Base-by-base conservation (phyloP, 2,888 invertebrate species). In the Sclerodermus sp. region DNA sequence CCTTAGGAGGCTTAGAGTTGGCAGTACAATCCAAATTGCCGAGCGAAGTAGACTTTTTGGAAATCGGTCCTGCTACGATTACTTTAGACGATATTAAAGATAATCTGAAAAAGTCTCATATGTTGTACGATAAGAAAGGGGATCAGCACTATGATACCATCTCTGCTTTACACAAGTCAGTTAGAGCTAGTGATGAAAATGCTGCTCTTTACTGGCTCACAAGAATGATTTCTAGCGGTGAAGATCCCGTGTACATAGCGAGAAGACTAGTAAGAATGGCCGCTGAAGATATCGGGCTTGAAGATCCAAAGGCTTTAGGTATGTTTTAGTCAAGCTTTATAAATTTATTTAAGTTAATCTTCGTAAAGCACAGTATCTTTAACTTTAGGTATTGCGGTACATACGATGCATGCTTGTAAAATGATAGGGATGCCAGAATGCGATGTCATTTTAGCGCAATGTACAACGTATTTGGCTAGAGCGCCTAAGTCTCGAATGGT, bases 91-190 rank as follows among this genome's bases (percentile, higher is more conserved):
- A 89, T 62, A 82, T 91, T 15, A 85, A 88, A 77, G 86, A 89
- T 58, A 86, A 87, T 32, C 83, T 91, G 32, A 88, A 88, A 84
- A 85, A 88, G 64, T 86, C 89, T 1, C 91, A 91, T 71, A 82
- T 90, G 73, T 70, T 90, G 32, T 92, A 91, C 74, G 91, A 92
- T 71, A 83, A 84, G 47, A 83, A 85, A 73, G 91, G 92, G 8
- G 91, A 92, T 43, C 89, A 91, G 69, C 91, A 92, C 77, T 92
- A 91, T 76, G 89, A 91, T 73, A 85, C 85, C 34, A 87, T 90
- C 63, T 92, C 91, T 1, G 92, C 92, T 0, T 79, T 92, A 60
- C 91, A 91, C 68, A 92, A 93, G 77, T 89, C 91, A 0, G 87
- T 93, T 44, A 82, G 92, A 60, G 91, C 91, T 0, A 85, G 89